Evolutionary conservation across 2,113 vertebrate genomes (phyloP), one percentile per base, ranked within the genome.

Genomic region (Callocephalon fimbriatum): DNA sequence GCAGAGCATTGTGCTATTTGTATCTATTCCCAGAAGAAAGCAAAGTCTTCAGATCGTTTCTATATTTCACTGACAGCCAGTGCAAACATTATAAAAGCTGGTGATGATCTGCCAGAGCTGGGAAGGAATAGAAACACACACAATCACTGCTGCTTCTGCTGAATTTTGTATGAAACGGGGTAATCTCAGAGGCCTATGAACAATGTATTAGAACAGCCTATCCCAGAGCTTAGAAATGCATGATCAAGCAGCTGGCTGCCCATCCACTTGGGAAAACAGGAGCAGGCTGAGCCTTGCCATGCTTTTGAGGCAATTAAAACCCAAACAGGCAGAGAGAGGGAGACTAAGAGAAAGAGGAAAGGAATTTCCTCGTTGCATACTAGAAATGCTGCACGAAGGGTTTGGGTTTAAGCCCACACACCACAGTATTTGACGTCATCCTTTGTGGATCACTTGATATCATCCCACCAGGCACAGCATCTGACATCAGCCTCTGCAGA

Each of bases 181-280:
- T 66, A 50, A 81, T 53, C 72, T 89, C 86, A 78, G 86, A 95
- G 65, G 83, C 27, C 88, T 48, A 6, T 11, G 51, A 86, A 93
- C 3, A 16, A 78, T 15, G 15, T 51, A 61, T 56, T 75, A 23
- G 25, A 85, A 63, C 31, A 56, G 86, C 65, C 76, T 86, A 32
- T 40, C 65, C 68, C 72, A 87, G 72, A 70, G 40, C 74, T 84
- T 38, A 90, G 84, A 88, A 92, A 93, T 15, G 51, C 78, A 80
- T 2, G 6, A 93, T 44, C 26, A 44, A 97, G 90, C 86, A 95
- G 78, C 71, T 80, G 63, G 88, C 74, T 97, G 67, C 35, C 50
- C 82, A 59, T 83, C 35, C 79, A 31, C 54, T 20, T 19, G 47
- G 82, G 92, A 78, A 67, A 92, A 68, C 10, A 83, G 56, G 29